Conservation (phyloP, 1,140 invertebrate species). For the Oppia nitens region DNA sequence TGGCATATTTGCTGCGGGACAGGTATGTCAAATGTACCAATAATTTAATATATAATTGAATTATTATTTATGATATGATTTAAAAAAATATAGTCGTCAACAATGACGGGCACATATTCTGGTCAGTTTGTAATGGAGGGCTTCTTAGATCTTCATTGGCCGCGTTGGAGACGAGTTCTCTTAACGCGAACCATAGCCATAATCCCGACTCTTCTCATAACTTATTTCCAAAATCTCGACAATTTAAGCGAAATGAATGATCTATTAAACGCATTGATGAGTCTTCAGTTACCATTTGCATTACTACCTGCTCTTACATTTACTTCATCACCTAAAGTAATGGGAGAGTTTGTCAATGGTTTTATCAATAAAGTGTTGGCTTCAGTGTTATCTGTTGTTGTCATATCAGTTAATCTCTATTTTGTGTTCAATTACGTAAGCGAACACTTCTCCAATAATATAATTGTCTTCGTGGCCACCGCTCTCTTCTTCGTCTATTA, state of each 20-base stretch:
- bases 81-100: conserved; percentile 27
- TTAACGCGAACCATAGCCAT: conserved; percentile 74
- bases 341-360: conserved; percentile 49
- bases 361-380: conserved; percentile 10
- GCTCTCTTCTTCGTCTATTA: conserved; percentile 12
- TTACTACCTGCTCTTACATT: conserved; percentile 73
- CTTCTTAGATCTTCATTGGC: conserved; percentile 72
- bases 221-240: conserved; percentile 50
- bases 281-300: conserved; percentile 62
- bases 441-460: not conserved
- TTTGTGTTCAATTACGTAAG: conserved; percentile 27
- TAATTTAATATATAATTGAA: not conserved
- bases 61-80: not conserved
- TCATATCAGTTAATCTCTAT: conserved; percentile 15
- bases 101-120: conserved; percentile 37
- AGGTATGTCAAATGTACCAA: conserved; percentile 16
- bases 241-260: conserved; percentile 71
- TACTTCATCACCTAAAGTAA: conserved; percentile 55
- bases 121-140: conserved; percentile 46
- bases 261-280: conserved; percentile 75
- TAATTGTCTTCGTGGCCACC: not conserved
- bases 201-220: conserved; percentile 64
- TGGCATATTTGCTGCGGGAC: conserved; percentile 37
- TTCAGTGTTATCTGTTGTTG: conserved; percentile 11
- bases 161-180: conserved; percentile 69